These are phyloP conservation scores for Nasua narica DNA, from an alignment of 2,797 vertebrate species.

Conservation along the genomic window DNA sequence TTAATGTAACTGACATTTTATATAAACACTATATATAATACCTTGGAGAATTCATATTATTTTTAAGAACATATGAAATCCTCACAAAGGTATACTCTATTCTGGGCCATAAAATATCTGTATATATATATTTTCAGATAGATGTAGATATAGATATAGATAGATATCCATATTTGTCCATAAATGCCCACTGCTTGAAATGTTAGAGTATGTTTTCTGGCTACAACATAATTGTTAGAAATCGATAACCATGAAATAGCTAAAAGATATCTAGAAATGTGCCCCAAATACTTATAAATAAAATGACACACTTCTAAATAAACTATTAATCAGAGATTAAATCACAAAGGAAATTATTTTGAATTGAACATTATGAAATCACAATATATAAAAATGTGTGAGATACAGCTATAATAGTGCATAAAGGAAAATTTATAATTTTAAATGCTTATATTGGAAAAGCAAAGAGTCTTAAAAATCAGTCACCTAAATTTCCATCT, in stretches of 20 bases:
- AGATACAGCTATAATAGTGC: neutral
- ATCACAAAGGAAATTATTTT: neutral
- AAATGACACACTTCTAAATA: neutral
- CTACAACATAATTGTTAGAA: neutral
- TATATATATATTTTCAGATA: neutral
- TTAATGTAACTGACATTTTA: neutral
- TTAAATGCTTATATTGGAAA: neutral
- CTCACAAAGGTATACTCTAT: neutral
- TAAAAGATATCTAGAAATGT: neutral
- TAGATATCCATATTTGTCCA: neutral
- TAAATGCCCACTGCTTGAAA: neutral
- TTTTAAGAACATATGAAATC: neutral
- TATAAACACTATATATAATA: neutral
- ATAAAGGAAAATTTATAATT: neutral
- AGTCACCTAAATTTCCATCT: neutral
- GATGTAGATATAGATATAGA: neutral
- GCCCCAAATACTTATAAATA: neutral
- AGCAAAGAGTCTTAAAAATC: neutral
- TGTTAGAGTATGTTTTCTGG: neutral
- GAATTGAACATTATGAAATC: neutral
- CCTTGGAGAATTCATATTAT: neutral
- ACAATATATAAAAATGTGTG: neutral
- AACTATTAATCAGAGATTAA: neutral
- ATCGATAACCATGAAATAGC: neutral
- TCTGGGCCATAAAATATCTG: neutral